A percentile compares a stretch with the other conserved stretches of the same genome.
Evolutionary conservation across 2,888 invertebrate genomes (phyloP).

Genomic region (Diploptera punctata): DNA sequence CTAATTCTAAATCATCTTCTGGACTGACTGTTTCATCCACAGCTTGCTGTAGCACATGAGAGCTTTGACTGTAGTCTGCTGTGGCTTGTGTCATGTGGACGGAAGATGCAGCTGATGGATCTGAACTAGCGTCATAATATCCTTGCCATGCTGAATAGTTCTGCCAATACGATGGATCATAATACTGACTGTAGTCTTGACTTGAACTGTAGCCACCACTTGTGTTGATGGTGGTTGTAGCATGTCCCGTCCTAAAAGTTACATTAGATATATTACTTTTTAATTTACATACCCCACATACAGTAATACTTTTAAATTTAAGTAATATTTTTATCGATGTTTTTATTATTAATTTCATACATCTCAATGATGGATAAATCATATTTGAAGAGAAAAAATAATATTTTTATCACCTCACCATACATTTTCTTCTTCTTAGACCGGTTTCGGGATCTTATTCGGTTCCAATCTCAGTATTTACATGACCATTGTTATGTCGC

Average conservation of each 20-base stretch:
- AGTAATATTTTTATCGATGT: no score
- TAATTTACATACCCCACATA: neutral
- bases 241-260: neutral
- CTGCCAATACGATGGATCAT: constrained; percentile 88
- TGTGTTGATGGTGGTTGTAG: constrained; percentile 52
- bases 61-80: constrained; percentile 38
- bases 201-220: constrained; percentile 45
- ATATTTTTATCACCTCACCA: no score
- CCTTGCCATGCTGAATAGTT: constrained; percentile 85
- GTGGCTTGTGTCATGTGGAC: constrained; percentile 31
- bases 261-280: no score
- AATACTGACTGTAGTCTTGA: constrained; percentile 76
- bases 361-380: no score
- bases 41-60: constrained; percentile 30
- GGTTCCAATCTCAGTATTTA: no score
- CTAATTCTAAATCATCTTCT: constrained; percentile 74
- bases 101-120: constrained; percentile 57
- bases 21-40: constrained; percentile 37
- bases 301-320: neutral
- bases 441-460: no score
- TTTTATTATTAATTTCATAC: no score
- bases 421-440: no score
- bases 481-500: no score
- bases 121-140: constrained; percentile 61
- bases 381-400: no score